Evolutionary conservation across 2,113 vertebrate species (phyloP).

Genomic region (Corvus hawaiiensis): DNA sequence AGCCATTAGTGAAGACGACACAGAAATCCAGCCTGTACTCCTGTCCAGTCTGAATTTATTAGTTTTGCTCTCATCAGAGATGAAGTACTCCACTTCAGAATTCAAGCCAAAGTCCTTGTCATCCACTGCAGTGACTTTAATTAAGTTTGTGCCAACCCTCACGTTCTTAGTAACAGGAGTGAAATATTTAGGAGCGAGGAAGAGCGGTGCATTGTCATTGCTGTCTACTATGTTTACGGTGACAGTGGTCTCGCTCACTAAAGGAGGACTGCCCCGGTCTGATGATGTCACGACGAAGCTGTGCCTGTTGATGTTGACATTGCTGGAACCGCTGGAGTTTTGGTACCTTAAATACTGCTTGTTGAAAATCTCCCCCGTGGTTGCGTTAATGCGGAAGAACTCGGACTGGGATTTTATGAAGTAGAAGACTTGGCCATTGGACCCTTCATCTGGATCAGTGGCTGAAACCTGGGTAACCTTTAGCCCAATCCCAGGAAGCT

Average conservation of each 20-base stretch:
- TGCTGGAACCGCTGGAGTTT: conserved; percentile 82
- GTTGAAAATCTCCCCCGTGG: conserved; percentile 88
- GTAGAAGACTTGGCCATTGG: conserved; percentile 93
- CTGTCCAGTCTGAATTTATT: conserved; percentile 86
- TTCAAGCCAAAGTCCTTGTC: conserved; percentile 93
- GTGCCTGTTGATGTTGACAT: conserved; percentile 88
- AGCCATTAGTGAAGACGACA: conserved; percentile 83
- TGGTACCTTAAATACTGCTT: conserved; percentile 91
- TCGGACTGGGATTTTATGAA: conserved; percentile 95
- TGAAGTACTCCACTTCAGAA: conserved; percentile 87
- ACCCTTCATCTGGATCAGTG: conserved; percentile 85
- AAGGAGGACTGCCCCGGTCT: conserved; percentile 83
- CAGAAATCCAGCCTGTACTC: conserved; percentile 86
- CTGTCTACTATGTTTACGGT: conserved; percentile 92
- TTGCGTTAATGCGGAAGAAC: conserved; percentile 92
- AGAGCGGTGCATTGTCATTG: conserved; percentile 89
- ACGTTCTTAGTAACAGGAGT: conserved; percentile 94
- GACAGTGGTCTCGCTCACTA: conserved; percentile 92
- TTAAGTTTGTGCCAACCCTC: conserved; percentile 84
- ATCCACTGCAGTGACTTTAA: conserved; percentile 85
- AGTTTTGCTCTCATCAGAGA: conserved; percentile 79
- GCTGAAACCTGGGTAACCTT: conserved; percentile 87
- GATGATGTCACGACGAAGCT: conserved; percentile 95
- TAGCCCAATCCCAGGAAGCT: conserved; percentile 84
- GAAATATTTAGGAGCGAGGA: conserved; percentile 80